Conservation (phyloP, 2,888 invertebrate species). For the Danaus chrysippus region DNA sequence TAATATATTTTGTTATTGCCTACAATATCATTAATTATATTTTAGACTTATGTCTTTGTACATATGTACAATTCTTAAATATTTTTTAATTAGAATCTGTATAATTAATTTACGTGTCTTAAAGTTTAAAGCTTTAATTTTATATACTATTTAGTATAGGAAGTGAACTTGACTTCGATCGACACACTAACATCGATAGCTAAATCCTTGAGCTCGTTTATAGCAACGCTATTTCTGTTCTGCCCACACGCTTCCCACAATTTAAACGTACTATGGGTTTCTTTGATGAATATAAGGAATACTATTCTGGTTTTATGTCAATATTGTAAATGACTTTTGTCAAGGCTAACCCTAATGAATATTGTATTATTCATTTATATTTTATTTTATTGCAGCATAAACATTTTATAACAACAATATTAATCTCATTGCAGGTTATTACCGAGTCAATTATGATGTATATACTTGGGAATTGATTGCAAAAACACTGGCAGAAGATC, state of each 20-base stretch:
- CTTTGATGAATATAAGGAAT: no score
- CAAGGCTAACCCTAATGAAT: no score
- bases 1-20: no score
- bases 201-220: conserved; percentile 49
- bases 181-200: conserved; percentile 32
- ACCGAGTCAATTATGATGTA: conserved; percentile 79
- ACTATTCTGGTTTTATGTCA: no score
- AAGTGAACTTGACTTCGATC: conserved; percentile 27
- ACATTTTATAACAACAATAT: not conserved
- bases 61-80: no score
- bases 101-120: no score
- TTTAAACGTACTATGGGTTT: conserved; percentile 15
- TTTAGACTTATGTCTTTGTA: no score
- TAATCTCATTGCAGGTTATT: conserved; percentile 68
- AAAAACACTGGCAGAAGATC: conserved; percentile 57
- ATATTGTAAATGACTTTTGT: no score
- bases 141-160: not conserved
- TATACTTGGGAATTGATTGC: conserved; percentile 76
- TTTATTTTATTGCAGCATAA: conserved; percentile 1
- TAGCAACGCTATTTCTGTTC: conserved; percentile 51
- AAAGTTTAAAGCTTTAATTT: not conserved
- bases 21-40: no score
- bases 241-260: conserved; percentile 29
- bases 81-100: no score
- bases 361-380: not conserved